phyloP scores from a whole-genome alignment of 2,888 invertebrate genomes.

The Himalopsyche japonica region DNA sequence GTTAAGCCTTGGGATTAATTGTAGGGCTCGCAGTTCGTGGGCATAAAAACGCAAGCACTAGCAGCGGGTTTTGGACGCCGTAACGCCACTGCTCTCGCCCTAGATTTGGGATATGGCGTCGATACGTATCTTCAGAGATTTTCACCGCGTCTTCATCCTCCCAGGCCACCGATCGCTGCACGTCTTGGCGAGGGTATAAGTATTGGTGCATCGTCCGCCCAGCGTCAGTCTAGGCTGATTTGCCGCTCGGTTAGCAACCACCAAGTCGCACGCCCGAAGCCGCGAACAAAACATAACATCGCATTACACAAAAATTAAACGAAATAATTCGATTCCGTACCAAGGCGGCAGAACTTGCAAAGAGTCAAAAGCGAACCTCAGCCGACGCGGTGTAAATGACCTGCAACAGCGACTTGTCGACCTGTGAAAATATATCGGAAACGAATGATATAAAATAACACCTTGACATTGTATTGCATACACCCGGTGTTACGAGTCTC shows the following conservation, averaged over 20 bases:
- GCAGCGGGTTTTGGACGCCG: not conserved
- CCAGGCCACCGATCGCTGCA: not conserved
- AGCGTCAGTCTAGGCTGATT: not conserved
- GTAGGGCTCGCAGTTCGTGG: too few relatives aligned
- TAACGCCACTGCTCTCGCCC: not conserved
- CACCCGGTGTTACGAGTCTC: not conserved
- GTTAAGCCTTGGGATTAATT: too few relatives aligned
- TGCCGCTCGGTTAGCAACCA: not conserved
- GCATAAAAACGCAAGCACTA: too few relatives aligned
- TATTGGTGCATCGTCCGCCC: not conserved
- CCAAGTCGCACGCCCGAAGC: not conserved
- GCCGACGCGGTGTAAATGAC: not conserved
- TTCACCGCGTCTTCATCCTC: not conserved
- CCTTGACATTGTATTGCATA: not conserved
- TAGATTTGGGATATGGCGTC: not conserved
- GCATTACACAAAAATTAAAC: not conserved
- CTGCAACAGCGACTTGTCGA: not conserved
- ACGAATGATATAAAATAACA: not conserved
- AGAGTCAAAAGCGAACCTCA: not conserved
- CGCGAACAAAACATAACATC: not conserved
- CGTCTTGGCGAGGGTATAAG: not conserved
- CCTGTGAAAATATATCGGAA: not conserved
- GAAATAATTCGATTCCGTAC: not conserved
- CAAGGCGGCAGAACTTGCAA: not conserved
- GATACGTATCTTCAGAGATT: not conserved